Evolutionary conservation across 2,113 vertebrate species (phyloP), one percentile per base, ranked within the genome.

Genomic region (Triplophysa rosa): DNA sequence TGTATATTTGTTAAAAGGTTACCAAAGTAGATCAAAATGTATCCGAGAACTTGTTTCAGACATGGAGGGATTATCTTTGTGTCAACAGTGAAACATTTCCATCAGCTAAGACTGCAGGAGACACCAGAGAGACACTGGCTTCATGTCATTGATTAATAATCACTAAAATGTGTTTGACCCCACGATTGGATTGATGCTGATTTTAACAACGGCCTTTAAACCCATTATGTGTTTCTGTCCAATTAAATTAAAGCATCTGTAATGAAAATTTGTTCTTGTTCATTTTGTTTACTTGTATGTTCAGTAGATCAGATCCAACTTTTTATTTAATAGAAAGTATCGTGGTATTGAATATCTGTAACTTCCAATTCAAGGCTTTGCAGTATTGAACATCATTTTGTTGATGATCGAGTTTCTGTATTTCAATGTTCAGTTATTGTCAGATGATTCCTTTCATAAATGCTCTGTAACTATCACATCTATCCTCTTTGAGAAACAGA

Each of bases 221-320:
- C 26, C 47, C 71, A 65, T 68, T 42, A 40, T 65, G 62, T 69
- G 64, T 84, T 81, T 79, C 45, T 79, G 59, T 79, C 66, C 29
- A 54, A 79, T 84, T 79, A 79, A 79, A 84, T 45, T 54, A 17
- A 84, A 82, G 77, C 67, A 69, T 76, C 59, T 70, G 58, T 78
- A 65, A 78, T 81, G 61, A 75, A 75, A n/a, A 54, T 40, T 24
- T 61, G 47, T 63, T 56, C 23, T 58, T 83, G 72, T 83, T 83
- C 19, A 69, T 64, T 61, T 79, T 56, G 49, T 24, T 37, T 17
- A 58, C 49, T 21, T 10, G 12, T 14, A 23, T 72, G 9, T 21
- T 37, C 24, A 37, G 11, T 7, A 17, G 52, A 19, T 37, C 26
- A 1, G 1, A 24, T 42, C 42, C 29, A 42, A 21, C 13, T 1